A percentile compares a stretch with the other conserved stretches of the same genome.
Conservation (phyloP, 2,113 vertebrate species). For the Lycaon pictus region DNA sequence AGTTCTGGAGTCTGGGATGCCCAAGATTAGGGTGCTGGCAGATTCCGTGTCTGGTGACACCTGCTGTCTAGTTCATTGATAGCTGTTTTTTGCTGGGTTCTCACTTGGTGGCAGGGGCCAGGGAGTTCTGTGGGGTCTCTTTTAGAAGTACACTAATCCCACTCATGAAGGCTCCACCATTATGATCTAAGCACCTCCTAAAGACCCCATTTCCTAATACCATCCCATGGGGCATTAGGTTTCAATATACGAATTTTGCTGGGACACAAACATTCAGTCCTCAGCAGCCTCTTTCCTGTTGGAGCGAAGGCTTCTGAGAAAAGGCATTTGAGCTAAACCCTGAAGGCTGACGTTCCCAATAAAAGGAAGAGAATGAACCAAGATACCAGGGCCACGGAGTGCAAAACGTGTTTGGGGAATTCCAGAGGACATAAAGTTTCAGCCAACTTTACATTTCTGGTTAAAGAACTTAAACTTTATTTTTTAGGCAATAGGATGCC, state of each 20-base stretch:
- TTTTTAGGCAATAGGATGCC: not conserved
- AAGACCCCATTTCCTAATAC: not conserved
- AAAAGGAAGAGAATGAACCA: not conserved
- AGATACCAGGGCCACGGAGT: not conserved
- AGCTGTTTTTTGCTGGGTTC: not conserved
- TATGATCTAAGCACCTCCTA: not conserved
- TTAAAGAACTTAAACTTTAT: not conserved
- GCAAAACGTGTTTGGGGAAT: not conserved
- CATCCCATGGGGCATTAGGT: no score
- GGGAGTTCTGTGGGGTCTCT: not conserved
- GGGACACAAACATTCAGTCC: not conserved
- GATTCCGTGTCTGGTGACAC: not conserved
- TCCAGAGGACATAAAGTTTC: not conserved
- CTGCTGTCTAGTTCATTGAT: not conserved
- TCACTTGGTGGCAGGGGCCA: not conserved
- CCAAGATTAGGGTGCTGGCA: not conserved
- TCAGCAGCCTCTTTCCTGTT: not conserved
- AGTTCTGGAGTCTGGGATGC: not conserved
- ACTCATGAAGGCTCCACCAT: not conserved
- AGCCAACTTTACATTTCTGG: constrained; percentile 7
- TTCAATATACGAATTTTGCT: not conserved
- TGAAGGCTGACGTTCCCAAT: not conserved
- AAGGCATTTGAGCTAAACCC: not conserved
- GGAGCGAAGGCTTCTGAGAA: not conserved
- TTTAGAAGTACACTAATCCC: not conserved